phyloP scores from a whole-genome alignment of 2,113 vertebrate genomes.

The Chrysemys picta region DNA sequence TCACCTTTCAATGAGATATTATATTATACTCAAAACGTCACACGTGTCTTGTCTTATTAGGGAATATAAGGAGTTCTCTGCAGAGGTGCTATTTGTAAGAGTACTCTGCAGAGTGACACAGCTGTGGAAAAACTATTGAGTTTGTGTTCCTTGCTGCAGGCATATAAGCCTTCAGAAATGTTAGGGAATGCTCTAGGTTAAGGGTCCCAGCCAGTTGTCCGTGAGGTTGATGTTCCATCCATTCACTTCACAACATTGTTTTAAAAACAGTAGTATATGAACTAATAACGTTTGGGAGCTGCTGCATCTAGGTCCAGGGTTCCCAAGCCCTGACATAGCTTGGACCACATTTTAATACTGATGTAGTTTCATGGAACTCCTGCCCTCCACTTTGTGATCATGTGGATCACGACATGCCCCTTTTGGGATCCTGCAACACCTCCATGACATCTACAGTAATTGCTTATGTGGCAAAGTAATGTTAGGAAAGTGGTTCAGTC shows the following conservation, averaged over 20 bases:
- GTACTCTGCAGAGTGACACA: neutral
- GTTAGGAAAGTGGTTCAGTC: no score
- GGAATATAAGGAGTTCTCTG: neutral
- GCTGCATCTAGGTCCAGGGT: no score
- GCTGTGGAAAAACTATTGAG: neutral
- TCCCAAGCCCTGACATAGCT: no score
- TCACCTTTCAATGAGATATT: no score
- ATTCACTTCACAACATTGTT: neutral
- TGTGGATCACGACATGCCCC: no score
- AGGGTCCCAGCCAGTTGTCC: accelerated
- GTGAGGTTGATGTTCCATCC: neutral
- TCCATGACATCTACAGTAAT: no score
- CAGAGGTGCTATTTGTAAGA: slow-evolving; percentile 15
- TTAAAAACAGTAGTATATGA: neutral
- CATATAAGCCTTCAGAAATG: neutral
- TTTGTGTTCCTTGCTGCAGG: neutral
- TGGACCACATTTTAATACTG: neutral
- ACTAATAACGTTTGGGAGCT: no score
- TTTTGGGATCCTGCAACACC: no score
- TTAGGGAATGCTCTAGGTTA: accelerated
- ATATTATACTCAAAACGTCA: no score
- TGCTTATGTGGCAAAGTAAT: no score
- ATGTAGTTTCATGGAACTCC: neutral
- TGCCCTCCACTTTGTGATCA: no score
- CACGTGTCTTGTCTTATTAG: neutral